Base-by-base conservation (phyloP, 2,113 vertebrate genomes). In the Elephas maximus region DNA sequence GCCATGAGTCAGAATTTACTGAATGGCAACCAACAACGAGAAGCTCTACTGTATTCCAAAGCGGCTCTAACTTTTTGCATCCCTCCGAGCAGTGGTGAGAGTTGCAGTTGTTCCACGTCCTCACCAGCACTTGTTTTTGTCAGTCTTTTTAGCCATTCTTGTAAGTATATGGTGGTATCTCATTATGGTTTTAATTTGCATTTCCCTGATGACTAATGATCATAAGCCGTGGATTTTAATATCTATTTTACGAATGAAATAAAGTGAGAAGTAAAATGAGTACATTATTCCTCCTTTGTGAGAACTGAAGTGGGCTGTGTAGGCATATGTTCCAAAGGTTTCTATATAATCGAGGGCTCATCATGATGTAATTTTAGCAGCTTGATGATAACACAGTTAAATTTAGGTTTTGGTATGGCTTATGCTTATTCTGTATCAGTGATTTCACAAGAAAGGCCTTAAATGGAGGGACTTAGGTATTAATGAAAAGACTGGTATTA, bases 361-460 rank as follows among this genome's bases (percentile, higher is more conserved):
- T 73, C 18, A n/a, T 80, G 57, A 48, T 2, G 26, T 44, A 33
- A 87, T 92, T 94, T 94, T 95, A 90, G 33, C 53, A 92, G 71
- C 6, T 84, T 95, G 73, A 44, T 91, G 51, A 69, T 37, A 63
- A 2, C 44, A 78, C 8, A 93, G 28, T 88, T 94, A 81, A 88
- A 76, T 90, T 96, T 78, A 71, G 88, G 51, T 48, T 97, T 96
- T 96, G 84, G 28, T 96, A 94, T 92, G 8, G 18, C 76, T 90
- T 95, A 51, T 93, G 53, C 63, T 88, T 83, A 80, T 90, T 93
- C 41, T 45, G 3, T 76, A 33, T 83, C 30, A 92, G 0, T 87
- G 60, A 84, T 92, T 90, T 90, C 37, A 45, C 37, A 77, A 71
- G 82, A 95, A 95, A 63, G 45, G 18, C 78, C 28, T 10, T 74